Conservation (phyloP, 92 coral and sea anemone species). For the Paragorgia papillata region DNA sequence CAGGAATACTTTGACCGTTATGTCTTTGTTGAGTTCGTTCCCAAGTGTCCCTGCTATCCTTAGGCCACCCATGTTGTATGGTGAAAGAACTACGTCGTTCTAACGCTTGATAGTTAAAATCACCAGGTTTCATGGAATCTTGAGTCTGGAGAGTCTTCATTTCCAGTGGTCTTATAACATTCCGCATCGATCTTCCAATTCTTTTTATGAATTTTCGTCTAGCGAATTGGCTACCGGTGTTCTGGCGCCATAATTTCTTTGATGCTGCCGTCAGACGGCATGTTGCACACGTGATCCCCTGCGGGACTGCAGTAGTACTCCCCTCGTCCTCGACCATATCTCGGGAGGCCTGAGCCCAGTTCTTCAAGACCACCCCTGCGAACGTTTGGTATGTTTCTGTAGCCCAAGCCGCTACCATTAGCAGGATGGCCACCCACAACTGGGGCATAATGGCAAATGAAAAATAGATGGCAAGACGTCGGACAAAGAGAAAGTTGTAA, state of each 20-base stretch:
- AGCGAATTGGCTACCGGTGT: neutral
- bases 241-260: neutral
- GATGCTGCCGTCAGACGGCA: neutral
- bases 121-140: neutral
- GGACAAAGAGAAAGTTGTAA: conserved; percentile 86
- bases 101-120: no score
- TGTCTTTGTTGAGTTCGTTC: no score
- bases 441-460: conserved; percentile 92
- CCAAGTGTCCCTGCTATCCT: neutral
- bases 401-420: conserved; percentile 96
- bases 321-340: conserved; percentile 78
- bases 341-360: conserved; percentile 82
- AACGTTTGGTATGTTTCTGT: conserved; percentile 89
- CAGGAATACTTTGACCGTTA: neutral
- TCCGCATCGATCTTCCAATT: neutral
- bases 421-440: conserved; percentile 92
- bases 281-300: neutral
- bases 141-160: no score
- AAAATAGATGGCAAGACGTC: conserved; percentile 80
- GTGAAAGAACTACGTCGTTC: no score
- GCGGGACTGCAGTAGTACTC: conserved; percentile 40
- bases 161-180: conserved; percentile 2
- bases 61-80: no score
- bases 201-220: neutral
- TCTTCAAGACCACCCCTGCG: conserved; percentile 80